Conservation (phyloP, 2,888 invertebrate genomes). For the Seira ritae region DNA sequence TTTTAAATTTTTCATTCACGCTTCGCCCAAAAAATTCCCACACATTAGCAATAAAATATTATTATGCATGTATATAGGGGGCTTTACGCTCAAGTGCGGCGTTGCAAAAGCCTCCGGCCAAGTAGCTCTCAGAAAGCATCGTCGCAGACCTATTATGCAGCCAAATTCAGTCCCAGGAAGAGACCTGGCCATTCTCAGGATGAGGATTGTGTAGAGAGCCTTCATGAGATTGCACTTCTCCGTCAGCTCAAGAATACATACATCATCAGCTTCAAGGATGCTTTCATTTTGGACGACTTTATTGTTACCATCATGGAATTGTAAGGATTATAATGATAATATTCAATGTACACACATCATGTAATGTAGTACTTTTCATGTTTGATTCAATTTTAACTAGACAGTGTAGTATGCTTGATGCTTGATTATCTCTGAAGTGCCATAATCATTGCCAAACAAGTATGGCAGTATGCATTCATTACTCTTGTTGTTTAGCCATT, state of each 20-base stretch:
- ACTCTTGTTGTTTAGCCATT: too few species aligned
- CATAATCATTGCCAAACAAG: too few species aligned
- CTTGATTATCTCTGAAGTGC: too few species aligned
- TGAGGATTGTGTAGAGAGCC: constrained; percentile 78
- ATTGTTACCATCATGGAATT: constrained; percentile 79
- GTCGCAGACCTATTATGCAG: constrained; percentile 76
- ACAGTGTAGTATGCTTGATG: too few species aligned
- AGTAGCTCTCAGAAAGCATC: constrained; percentile 74
- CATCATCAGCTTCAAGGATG: constrained; percentile 79
- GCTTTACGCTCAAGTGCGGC: constrained; percentile 79
- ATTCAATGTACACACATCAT: too few species aligned
- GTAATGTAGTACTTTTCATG: too few species aligned
- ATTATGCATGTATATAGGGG: constrained; percentile 77
- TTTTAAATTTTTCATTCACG: not conserved
- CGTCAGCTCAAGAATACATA: constrained; percentile 77
- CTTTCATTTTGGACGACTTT: constrained; percentile 78
- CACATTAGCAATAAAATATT: not conserved
- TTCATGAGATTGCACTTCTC: constrained; percentile 79
- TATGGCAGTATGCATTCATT: too few species aligned
- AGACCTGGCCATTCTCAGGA: constrained; percentile 77
- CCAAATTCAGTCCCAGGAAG: constrained; percentile 79
- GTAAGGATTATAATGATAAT: constrained; percentile 77
- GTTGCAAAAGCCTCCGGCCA: constrained; percentile 76
- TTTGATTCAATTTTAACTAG: too few species aligned
- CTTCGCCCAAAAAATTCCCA: not conserved